phyloP scores from a whole-genome alignment of 2,888 invertebrate genomes.

The Sclerodermus sp. region DNA sequence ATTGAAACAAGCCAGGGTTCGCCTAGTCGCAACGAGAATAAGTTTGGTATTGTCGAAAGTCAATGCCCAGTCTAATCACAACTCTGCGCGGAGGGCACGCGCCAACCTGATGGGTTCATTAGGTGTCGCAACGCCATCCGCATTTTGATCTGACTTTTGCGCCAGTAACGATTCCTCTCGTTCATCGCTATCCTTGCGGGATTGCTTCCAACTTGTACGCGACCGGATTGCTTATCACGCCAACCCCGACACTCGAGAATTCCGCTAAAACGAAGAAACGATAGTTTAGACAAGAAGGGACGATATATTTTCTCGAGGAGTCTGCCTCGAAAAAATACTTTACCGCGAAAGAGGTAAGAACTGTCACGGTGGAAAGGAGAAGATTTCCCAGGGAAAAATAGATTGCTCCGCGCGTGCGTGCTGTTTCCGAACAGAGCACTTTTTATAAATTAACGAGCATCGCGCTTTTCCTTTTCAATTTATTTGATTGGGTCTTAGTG shows the following conservation, averaged over 20 bases:
- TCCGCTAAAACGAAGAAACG: too few species aligned
- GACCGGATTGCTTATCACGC: conserved; percentile 36
- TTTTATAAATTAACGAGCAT: too few species aligned
- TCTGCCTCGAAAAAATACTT: too few species aligned
- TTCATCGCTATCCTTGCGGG: conserved; percentile 26
- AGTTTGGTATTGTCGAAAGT: conserved; percentile 35
- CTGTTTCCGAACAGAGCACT: too few species aligned
- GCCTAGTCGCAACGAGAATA: conserved; percentile 22
- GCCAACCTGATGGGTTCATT: conserved; percentile 53
- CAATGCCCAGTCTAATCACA: conserved; percentile 52
- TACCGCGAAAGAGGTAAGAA: too few species aligned
- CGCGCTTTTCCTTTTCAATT: conserved; percentile 35
- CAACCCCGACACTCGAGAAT: not conserved
- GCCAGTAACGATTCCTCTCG: conserved; percentile 17
- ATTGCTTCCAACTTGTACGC: conserved; percentile 35
- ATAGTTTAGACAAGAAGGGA: too few species aligned
- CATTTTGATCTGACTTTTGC: conserved; percentile 48
- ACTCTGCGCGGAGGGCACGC: conserved; percentile 47
- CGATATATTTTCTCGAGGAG: too few species aligned
- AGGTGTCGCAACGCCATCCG: conserved; percentile 49
- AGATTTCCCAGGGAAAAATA: too few species aligned
- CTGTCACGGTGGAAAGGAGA: too few species aligned
- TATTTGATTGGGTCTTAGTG: conserved; percentile 39
- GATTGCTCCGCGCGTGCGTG: too few species aligned
- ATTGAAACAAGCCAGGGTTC: conserved; percentile 39